A percentile compares a stretch with the other conserved stretches of the same genome.
Conservation (phyloP, 2,888 invertebrate genomes). For the Noctua janthina region DNA sequence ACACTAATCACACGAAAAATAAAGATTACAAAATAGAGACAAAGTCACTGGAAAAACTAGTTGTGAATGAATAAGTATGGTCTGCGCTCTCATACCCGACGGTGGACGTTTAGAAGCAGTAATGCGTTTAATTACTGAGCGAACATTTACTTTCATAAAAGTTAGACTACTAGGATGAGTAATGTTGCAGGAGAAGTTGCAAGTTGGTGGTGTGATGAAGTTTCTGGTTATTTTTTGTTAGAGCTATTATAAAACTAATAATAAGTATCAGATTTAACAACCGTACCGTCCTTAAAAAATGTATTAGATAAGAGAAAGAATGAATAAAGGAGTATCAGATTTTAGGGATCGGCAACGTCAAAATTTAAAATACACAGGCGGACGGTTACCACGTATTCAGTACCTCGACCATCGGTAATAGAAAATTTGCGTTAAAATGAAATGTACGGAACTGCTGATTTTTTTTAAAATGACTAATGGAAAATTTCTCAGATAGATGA, state of each 20-base stretch:
- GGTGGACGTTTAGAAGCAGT: slow-evolving; percentile 69
- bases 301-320: too few relatives aligned
- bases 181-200: slow-evolving; percentile 45
- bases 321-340: too few relatives aligned
- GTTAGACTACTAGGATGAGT: slow-evolving; percentile 70
- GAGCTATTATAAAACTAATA: background rate
- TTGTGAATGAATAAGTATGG: background rate
- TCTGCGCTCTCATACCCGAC: slow-evolving; percentile 24
- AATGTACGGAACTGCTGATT: too few relatives aligned
- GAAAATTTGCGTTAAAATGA: too few relatives aligned
- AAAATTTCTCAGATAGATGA: too few relatives aligned
- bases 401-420: too few relatives aligned
- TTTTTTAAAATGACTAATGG: too few relatives aligned
- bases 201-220: slow-evolving; percentile 7
- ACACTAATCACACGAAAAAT: background rate
- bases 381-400: too few relatives aligned
- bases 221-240: background rate
- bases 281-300: too few relatives aligned
- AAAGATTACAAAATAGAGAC: background rate
- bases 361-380: background rate
- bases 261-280: background rate
- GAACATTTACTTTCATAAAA: slow-evolving; percentile 75
- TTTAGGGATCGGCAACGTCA: background rate
- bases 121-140: slow-evolving; percentile 78
- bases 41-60: background rate